Conservation (phyloP, 2,113 vertebrate genomes). For the Engraulis encrasicolus region DNA sequence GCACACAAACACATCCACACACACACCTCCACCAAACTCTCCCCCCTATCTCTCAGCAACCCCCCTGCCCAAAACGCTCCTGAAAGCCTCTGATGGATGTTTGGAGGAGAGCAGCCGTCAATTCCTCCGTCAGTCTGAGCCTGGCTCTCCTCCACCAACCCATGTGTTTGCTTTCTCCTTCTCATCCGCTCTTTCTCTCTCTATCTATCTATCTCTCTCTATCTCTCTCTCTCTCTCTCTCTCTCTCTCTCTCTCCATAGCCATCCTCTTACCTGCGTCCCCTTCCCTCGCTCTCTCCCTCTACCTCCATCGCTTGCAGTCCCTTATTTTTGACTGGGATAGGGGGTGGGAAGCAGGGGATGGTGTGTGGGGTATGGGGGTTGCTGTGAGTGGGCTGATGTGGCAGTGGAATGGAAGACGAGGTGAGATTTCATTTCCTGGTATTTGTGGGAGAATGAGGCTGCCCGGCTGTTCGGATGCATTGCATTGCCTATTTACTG, state of each 20-base stretch:
- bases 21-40: too few relatives aligned
- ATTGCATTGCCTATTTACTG: slow-evolving; percentile 59
- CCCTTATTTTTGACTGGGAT: neutral
- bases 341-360: neutral
- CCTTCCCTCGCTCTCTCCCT: neutral
- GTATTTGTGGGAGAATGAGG: slow-evolving; percentile 34
- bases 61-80: slow-evolving; percentile 57
- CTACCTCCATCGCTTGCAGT: slow-evolving; percentile 21
- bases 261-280: neutral
- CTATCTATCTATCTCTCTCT: neutral
- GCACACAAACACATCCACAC: too few relatives aligned
- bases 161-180: slow-evolving; percentile 33
- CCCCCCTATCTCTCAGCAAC: too few relatives aligned
- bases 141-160: slow-evolving; percentile 45
- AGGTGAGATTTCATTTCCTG: slow-evolving; percentile 50
- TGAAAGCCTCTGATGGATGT: slow-evolving; percentile 65
- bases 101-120: slow-evolving; percentile 56
- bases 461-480: slow-evolving; percentile 42
- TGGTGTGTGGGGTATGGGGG: neutral
- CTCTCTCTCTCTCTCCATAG: slow-evolving; percentile 12
- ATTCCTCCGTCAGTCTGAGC: slow-evolving; percentile 54
- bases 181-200: slow-evolving; percentile 24
- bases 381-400: neutral
- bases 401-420: neutral
- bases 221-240: slow-evolving; percentile 25